These are phyloP conservation scores for Stegostoma tigrinum DNA, from an alignment of 2,113 vertebrate species.

Conservation along the genomic window DNA sequence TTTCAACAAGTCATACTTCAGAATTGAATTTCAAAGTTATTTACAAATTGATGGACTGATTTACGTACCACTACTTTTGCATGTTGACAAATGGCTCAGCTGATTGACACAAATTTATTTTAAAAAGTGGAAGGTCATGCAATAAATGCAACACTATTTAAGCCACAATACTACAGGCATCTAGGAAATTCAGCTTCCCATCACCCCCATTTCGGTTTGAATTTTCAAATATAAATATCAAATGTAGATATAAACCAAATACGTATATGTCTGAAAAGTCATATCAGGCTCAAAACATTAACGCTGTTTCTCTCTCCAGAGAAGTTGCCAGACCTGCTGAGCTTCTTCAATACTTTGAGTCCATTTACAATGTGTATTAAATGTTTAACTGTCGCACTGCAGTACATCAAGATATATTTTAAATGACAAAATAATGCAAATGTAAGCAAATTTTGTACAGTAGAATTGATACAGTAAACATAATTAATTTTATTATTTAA, in stretches of 20 bases:
- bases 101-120: background rate
- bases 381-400: background rate
- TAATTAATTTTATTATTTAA: background rate
- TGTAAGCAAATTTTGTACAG: background rate
- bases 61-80: background rate
- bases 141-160: background rate
- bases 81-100: background rate
- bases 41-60: background rate
- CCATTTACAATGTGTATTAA: background rate
- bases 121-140: background rate
- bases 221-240: too few species aligned
- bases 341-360: too few species aligned
- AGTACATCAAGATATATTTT: background rate
- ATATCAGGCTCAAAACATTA: too few species aligned
- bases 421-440: background rate
- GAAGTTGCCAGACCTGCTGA: too few species aligned
- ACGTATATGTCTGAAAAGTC: too few species aligned
- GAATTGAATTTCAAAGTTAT: background rate
- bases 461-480: background rate
- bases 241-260: too few species aligned
- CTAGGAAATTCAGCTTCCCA: background rate
- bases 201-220: too few species aligned
- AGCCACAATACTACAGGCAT: background rate
- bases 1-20: background rate
- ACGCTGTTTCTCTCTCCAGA: too few species aligned